Conservation (phyloP, 2,113 vertebrate genomes). For the Sceloporus tristichus region DNA sequence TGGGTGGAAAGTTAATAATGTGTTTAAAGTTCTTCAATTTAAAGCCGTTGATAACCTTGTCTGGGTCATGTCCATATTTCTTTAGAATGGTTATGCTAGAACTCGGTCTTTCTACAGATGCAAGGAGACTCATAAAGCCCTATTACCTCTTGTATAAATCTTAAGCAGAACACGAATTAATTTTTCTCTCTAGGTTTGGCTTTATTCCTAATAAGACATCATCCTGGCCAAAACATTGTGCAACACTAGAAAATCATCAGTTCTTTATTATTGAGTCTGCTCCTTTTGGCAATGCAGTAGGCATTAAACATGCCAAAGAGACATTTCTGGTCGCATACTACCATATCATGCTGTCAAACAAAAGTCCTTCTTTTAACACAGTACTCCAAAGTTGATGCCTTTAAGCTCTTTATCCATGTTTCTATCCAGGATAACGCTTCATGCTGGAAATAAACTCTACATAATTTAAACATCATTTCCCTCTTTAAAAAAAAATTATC, state of each 20-base stretch:
- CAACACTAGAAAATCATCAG: not conserved
- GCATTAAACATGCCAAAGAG: not conserved
- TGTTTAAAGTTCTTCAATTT: not conserved
- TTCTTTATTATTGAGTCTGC: not conserved
- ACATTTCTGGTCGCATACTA: not conserved
- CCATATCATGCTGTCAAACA: not conserved
- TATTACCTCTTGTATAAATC: slow-evolving; percentile 11
- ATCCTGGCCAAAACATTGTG: not conserved
- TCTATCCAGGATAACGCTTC: not conserved
- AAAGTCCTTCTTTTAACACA: not conserved
- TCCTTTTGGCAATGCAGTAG: not conserved
- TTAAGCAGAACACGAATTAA: not conserved
- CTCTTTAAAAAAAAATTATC: slow-evolving; percentile 4
- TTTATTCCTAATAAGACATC: not conserved
- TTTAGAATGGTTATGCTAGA: slow-evolving; percentile 1
- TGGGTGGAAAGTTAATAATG: not conserved
- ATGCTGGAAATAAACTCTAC: not conserved
- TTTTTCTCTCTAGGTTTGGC: not conserved
- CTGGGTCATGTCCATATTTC: not conserved
- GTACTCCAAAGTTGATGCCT: not conserved
- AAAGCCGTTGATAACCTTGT: not conserved
- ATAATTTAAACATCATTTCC: slow-evolving; percentile 8
- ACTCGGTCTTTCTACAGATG: not conserved
- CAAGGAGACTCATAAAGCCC: not conserved
- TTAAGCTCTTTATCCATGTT: slow-evolving; percentile 7